These are phyloP conservation scores for Oreortyx pictus DNA, from an alignment of 2,797 vertebrate species.

Conservation along the genomic window DNA sequence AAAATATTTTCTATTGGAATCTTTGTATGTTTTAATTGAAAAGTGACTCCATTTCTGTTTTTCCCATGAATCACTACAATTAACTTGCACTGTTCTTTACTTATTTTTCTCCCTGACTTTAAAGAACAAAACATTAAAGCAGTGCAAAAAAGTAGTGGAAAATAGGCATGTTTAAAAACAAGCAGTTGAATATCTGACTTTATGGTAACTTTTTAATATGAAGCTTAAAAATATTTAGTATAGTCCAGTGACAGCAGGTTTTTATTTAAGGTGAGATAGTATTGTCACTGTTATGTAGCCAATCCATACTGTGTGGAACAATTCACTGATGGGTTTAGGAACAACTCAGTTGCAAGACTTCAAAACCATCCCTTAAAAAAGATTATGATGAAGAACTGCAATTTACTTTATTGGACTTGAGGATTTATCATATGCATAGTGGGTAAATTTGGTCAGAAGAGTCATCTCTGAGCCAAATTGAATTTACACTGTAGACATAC, in stretches of 20 bases:
- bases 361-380: not conserved
- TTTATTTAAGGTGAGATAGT: not conserved
- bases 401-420: constrained; percentile 26
- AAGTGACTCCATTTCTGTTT: not conserved
- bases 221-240: not conserved
- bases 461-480: constrained; percentile 27
- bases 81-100: not conserved
- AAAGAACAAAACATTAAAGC: not conserved
- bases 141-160: not conserved
- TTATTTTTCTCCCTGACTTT: not conserved
- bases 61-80: not conserved
- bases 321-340: not conserved
- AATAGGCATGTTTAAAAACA: not conserved
- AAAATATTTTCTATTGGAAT: not conserved
- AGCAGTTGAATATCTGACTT: not conserved
- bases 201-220: not conserved
- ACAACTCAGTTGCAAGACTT: not conserved
- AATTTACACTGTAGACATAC: constrained; percentile 54
- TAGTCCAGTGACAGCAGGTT: not conserved
- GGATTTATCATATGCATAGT: constrained; percentile 33
- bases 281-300: not conserved
- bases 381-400: not conserved
- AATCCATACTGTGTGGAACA: not conserved
- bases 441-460: constrained; percentile 36
- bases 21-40: not conserved